phyloP scores from a whole-genome alignment of 2,797 vertebrate genomes.

The Enteromius trimaculatus region DNA sequence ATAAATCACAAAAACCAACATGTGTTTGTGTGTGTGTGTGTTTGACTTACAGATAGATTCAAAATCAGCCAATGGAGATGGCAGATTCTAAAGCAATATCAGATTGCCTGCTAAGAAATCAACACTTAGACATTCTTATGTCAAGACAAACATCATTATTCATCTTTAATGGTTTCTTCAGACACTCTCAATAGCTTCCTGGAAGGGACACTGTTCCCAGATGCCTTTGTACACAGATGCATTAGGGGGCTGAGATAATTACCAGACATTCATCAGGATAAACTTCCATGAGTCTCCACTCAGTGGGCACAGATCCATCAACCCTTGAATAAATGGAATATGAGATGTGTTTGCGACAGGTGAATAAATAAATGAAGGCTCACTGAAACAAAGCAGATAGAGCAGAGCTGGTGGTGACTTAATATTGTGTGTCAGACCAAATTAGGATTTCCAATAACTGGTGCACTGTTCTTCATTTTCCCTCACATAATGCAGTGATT shows the following conservation, averaged over 20 bases:
- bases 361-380: constrained; percentile 38
- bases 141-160: constrained; percentile 35
- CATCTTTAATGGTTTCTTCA: constrained; percentile 25
- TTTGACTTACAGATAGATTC: neutral
- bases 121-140: constrained; percentile 29
- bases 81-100: constrained; percentile 8
- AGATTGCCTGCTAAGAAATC: constrained; percentile 20
- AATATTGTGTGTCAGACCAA: neutral
- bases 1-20: no score
- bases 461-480: neutral
- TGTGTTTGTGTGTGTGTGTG: neutral
- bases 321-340: constrained; percentile 34
- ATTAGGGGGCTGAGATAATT: constrained; percentile 40
- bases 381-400: constrained; percentile 18
- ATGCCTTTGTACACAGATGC: constrained; percentile 21
- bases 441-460: neutral
- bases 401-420: neutral
- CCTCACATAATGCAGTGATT: neutral
- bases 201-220: constrained; percentile 22
- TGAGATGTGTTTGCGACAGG: constrained; percentile 12
- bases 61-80: constrained; percentile 2
- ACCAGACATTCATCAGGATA: constrained; percentile 52
- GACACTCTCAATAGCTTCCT: constrained; percentile 6
- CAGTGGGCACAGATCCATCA: constrained; percentile 21
- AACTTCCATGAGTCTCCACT: constrained; percentile 12